These are phyloP conservation scores for Hoplodrina ambigua DNA, from an alignment of 2,888 invertebrate species.

Conservation along the genomic window DNA sequence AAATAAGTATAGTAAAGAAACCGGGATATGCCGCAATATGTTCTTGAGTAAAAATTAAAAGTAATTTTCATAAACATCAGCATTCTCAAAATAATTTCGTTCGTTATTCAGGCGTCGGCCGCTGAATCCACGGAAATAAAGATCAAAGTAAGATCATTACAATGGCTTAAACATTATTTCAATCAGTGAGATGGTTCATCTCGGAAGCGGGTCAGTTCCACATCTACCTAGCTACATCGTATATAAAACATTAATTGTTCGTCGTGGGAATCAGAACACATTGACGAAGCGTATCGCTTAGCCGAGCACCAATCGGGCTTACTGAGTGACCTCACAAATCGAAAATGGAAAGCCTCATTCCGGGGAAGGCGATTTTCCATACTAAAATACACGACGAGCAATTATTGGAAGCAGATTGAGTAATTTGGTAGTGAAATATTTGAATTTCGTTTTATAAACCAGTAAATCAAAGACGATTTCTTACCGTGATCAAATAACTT, in stretches of 20 bases:
- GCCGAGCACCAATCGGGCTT: neutral
- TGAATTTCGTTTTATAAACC: neutral
- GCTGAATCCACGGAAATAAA: neutral
- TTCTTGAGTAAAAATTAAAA: too few relatives aligned
- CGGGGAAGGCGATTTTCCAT: too few relatives aligned
- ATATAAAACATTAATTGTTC: constrained; percentile 2
- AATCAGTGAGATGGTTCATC: constrained; percentile 6
- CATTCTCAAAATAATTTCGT: too few relatives aligned
- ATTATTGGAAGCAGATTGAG: too few relatives aligned
- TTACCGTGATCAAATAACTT: neutral
- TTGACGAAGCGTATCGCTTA: neutral
- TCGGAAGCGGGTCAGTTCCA: constrained; percentile 5
- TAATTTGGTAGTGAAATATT: neutral
- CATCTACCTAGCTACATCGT: neutral
- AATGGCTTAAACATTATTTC: neutral
- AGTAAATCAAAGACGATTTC: constrained; percentile 1
- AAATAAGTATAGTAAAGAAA: too few relatives aligned
- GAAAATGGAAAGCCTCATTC: constrained; percentile 1
- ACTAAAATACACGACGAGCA: too few relatives aligned
- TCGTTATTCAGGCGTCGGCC: too few relatives aligned
- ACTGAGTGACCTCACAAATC: neutral
- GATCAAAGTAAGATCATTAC: neutral
- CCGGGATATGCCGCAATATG: too few relatives aligned
- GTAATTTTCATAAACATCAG: too few relatives aligned
- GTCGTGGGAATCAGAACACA: neutral